Base-by-base conservation (phyloP, 2,797 vertebrate genomes). In the Gouania willdenowi region DNA sequence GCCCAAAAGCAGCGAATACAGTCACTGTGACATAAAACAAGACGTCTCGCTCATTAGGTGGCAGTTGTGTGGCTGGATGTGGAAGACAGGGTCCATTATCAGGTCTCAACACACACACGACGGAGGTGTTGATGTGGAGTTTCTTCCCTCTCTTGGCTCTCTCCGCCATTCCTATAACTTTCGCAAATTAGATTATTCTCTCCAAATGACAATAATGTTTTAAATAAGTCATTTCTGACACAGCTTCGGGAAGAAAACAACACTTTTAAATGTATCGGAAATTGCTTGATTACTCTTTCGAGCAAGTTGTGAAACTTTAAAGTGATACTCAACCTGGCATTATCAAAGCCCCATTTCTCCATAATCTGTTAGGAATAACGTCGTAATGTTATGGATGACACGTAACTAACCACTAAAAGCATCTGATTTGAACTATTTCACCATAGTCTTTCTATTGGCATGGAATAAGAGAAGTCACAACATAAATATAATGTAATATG, bases 141-240 rank as follows among this genome's bases (percentile, higher is more conserved):
- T 32, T 26, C 9, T 41, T 5, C 11, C 11, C 4, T 5, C 26
- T 7, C 4, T 13, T 26, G 7, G 71, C 79, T 69, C 55, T 50
- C 60, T 46, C 26, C 53, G 37, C 60, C 59, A 46, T 56, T 72
- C 47, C 11, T 50, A 45, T 41, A 42, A 58, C 45, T 61, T 43
- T 23, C 53, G 81, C 72, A 75, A 81, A 83, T 70, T 47, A 66
- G 76, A 71, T 64, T 61, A 64, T 62, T 79, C 68, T 74, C 44
- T 67, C 69, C 71, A 82, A 82, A 70, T 51, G 60, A 76, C 73
- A 63, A 74, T 56, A 39, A 53, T 59, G 44, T 67, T 13, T 13
- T 26, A 41, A 18, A 71, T 65, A 40, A 41, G 44, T 67, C 1
- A 61, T 71, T 66, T 43, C 42, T 35, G 47, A 36, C 35, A 47